Evolutionary conservation across 2,888 invertebrate species (phyloP), one percentile per base, ranked within the genome.

Genomic region (Loripinus fragilis): DNA sequence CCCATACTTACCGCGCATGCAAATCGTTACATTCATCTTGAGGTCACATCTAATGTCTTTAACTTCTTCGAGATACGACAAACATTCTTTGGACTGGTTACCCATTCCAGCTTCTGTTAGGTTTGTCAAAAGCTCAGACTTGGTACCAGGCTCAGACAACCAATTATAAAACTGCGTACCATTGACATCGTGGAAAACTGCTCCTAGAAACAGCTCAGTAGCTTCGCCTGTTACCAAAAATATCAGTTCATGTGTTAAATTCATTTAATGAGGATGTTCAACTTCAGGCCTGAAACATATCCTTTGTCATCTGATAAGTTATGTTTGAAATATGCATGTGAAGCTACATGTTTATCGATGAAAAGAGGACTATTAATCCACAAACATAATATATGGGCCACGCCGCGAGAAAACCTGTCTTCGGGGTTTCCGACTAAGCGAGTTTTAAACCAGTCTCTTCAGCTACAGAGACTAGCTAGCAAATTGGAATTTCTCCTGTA

Each of bases 141-240:
- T 74, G 25, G 71, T 74, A 2, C 70, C 76, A 17, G 76, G 74
- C 20, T 45, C 65, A 0, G 69, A 67, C 75, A 83, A 33, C 80
- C 78, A 83, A 71, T 77, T 77, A 55, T 77, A 81, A 55, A 71
- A 71, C 38, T 35, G 25, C n/a, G 67, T 48, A 17, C 52, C 71
- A 41, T 78, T 81, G 45, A 67, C 42, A 20, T 45, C 41, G 23
- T 68, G 75, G 12, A 42, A 64, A n/a, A 78, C 67, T 0, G 77
- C 79, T 15, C 79, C 82, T 17, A 79, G 65, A 69, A 74, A 80
- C 0, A 85, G 69, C 3, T 78, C 42, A 0, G 70, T 60, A 3
- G 12, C n/a, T 25, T 7, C 52, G 25, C 52, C 52, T 52, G 23
- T 2, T 25, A 52, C 8, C 10, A 25, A 25, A 52, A 2, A 25